These are phyloP conservation scores for Aegypius monachus DNA, from an alignment of 2,113 vertebrate species.

Conservation along the genomic window DNA sequence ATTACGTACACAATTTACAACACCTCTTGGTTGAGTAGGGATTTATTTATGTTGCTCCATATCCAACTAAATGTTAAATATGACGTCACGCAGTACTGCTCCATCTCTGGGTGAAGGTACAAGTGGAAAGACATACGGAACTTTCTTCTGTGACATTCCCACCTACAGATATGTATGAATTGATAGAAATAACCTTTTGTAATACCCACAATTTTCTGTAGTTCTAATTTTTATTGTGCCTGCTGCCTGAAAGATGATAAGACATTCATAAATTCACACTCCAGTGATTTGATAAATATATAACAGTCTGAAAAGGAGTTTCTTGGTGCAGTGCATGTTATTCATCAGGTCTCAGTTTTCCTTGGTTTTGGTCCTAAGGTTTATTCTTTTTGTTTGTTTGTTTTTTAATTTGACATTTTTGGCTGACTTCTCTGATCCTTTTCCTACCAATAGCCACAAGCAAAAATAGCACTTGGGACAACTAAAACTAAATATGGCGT, in stretches of 20 bases:
- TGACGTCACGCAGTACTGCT: neutral
- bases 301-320: slow-evolving; percentile 72
- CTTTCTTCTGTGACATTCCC: slow-evolving; percentile 30
- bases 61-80: neutral
- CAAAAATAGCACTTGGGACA: slow-evolving; percentile 38
- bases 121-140: slow-evolving; percentile 4
- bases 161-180: neutral
- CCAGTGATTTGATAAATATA: slow-evolving; percentile 76
- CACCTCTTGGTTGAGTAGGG: neutral
- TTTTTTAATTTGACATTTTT: slow-evolving; percentile 48
- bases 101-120: neutral
- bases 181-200: slow-evolving; percentile 52
- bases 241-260: slow-evolving; percentile 64
- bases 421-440: slow-evolving; percentile 48
- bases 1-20: neutral
- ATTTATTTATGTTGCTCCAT: neutral
- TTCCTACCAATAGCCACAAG: slow-evolving; percentile 28
- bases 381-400: neutral
- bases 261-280: slow-evolving; percentile 75
- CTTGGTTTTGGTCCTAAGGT: slow-evolving; percentile 39
- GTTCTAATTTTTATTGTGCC: slow-evolving; percentile 68
- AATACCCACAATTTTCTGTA: slow-evolving; percentile 55
- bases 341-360: slow-evolving; percentile 69
- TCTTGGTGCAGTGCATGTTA: slow-evolving; percentile 64
- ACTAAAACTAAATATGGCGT: slow-evolving; percentile 15